Percentiles rank a stretch among this genome's conserved stretches.
These are phyloP conservation scores for Drosophila setifemur DNA, from an alignment of 1,140 invertebrate species.

Conservation along the genomic window DNA sequence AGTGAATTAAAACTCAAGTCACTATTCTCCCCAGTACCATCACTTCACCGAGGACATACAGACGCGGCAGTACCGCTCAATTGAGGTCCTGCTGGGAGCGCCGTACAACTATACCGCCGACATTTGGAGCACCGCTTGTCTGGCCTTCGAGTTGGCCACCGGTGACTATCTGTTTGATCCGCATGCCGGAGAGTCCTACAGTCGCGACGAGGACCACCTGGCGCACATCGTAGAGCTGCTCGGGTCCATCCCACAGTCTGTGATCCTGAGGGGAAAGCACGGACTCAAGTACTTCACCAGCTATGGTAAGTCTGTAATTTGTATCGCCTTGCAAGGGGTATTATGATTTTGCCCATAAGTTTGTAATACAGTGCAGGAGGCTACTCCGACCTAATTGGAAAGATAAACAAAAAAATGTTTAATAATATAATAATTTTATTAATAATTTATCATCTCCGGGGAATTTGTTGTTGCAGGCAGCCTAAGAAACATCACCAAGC, in stretches of 20 bases:
- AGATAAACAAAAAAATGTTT: no score
- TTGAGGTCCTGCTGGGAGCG: conserved; percentile 96
- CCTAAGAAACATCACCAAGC: conserved; percentile 93
- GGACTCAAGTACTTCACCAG: conserved; percentile 81
- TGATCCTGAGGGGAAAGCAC: conserved; percentile 79
- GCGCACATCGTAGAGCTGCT: conserved; percentile 99
- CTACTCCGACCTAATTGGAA: no score
- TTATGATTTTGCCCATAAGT: no score
- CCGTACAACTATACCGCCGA: conserved; percentile 97
- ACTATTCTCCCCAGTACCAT: conserved; percentile 77
- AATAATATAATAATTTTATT: no score
- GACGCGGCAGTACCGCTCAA: conserved; percentile 97
- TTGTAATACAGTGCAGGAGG: no score
- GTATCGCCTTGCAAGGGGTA: no score
- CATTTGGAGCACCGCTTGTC: conserved; percentile 99
- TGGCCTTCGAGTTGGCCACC: conserved; percentile 99
- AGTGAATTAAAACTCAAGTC: not conserved
- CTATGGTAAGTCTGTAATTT: conserved; percentile 82
- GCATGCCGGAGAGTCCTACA: conserved; percentile 92
- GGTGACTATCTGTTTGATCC: conserved; percentile 99
- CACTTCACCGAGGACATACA: conserved; percentile 92
- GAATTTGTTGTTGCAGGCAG: conserved; percentile 85
- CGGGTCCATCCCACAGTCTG: conserved; percentile 92
- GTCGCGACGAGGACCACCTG: conserved; percentile 98
- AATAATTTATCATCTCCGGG: no score